Evolutionary conservation across 1,140 invertebrate genomes (phyloP), one percentile per base, ranked within the genome.

Genomic region (Heliconius himera): DNA sequence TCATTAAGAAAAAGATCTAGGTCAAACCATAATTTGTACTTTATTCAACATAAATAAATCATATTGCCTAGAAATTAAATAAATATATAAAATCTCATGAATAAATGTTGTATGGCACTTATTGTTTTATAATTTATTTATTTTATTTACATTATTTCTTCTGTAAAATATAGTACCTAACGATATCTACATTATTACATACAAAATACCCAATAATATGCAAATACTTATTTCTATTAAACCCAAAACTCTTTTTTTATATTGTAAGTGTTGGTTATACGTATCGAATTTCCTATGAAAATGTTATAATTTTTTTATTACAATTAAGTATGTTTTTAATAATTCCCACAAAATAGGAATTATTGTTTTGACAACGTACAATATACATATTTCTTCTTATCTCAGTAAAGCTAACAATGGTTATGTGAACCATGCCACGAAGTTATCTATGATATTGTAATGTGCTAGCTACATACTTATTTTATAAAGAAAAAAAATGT

Each of bases 391-490:
- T 66, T 66, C 26, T 66, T 66, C 60, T 66, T 29, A 66, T 29
- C 60, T 66, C 54, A n/a, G 8, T 60, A 66, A 29, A 26, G 60
- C 13, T 66, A 66, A 66, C 60, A 66, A 66, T 66, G 26, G 3
- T 26, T 29, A 66, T 66, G 60, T 66, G 60, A 66, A 66, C 22
- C 60, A 66, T 66, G 60, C 22, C 60, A 66, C 22, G 8, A 66
- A 26, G 26, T 1, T 8, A 29, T 66, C 54, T 22, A 60, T 60
- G n/a, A 1, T 60, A 60, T 22, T 22, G n/a, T 20, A 60, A 22
- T 60, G 20, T 56, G 54, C 3, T 56, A 22, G 54, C 20, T 56
- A 51, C 49, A 20, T 20, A 51, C 3, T 16, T 46, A 46, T 46
- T 13, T 46, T 46, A 46, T 4, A 4, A 46, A 46, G 33, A 46